Evolutionary conservation across 2,797 vertebrate genomes (phyloP).

Genomic region (Megalops cyprinoides): DNA sequence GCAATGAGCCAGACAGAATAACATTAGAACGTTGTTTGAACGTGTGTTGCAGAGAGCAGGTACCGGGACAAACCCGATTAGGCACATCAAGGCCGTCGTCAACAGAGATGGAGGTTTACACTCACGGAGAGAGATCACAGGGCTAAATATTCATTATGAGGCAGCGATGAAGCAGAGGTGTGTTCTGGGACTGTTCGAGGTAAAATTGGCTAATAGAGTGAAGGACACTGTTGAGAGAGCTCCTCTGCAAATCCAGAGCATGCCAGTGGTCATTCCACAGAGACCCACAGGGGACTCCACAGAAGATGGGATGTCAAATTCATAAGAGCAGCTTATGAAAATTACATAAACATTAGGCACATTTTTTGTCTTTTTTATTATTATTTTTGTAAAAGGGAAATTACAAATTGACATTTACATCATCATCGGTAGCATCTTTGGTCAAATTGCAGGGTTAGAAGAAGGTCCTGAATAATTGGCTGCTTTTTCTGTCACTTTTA

Average conservation of each 20-base stretch:
- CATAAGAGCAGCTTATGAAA: background rate
- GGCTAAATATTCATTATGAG: background rate
- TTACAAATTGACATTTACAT: no score
- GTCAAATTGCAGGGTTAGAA: background rate
- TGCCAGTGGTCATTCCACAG: background rate
- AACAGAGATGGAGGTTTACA: background rate
- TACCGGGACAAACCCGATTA: background rate
- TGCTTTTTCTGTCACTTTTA: background rate
- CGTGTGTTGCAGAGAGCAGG: background rate
- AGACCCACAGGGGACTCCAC: background rate
- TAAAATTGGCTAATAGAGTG: background rate
- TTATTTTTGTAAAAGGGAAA: no score
- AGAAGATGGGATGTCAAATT: no score
- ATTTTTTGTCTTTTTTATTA: no score
- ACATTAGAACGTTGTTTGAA: background rate
- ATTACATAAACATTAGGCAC: background rate
- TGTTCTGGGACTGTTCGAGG: background rate
- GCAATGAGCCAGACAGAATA: conserved; percentile 21
- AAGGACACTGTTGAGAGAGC: background rate
- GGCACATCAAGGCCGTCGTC: background rate
- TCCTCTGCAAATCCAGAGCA: background rate
- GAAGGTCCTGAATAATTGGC: background rate
- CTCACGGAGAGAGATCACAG: background rate
- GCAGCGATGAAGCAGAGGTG: no score
- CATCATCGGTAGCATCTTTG: no score